These are phyloP conservation scores for Chelonus insularis DNA, from an alignment of 1,140 invertebrate species.

Conservation along the genomic window DNA sequence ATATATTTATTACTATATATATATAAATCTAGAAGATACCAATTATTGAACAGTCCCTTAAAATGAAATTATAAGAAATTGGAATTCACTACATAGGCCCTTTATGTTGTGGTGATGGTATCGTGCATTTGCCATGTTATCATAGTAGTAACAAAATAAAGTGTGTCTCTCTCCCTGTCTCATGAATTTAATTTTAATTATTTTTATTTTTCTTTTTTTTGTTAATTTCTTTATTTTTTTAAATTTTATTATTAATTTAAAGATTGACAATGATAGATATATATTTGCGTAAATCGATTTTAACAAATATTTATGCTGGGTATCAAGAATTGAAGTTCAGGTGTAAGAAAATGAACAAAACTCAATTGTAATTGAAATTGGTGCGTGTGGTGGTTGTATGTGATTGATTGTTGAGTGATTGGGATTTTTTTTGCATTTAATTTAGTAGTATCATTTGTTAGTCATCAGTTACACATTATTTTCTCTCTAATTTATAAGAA, in stretches of 20 bases:
- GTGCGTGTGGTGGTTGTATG: slow-evolving; percentile 49
- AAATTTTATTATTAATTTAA: not conserved
- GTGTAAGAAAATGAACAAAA: slow-evolving; percentile 53
- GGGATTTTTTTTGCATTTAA: slow-evolving; percentile 27
- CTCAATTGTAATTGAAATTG: slow-evolving; percentile 45
- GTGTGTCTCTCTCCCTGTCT: slow-evolving; percentile 33
- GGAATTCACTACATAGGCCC: slow-evolving; percentile 34
- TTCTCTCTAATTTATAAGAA: too few relatives aligned
- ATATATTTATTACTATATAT: too few relatives aligned
- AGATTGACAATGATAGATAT: not conserved
- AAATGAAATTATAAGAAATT: too few relatives aligned
- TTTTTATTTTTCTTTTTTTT: too few relatives aligned
- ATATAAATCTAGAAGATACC: too few relatives aligned
- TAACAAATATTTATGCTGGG: slow-evolving; percentile 21
- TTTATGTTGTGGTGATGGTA: slow-evolving; percentile 60
- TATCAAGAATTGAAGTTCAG: too few relatives aligned
- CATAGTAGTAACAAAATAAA: slow-evolving; percentile 45
- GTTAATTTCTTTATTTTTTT: slow-evolving; percentile 20
- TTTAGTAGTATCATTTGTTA: too few relatives aligned
- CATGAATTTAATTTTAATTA: slow-evolving; percentile 20
- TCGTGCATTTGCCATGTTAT: slow-evolving; percentile 60
- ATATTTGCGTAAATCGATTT: slow-evolving; percentile 15
- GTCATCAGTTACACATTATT: too few relatives aligned
- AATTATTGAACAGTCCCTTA: too few relatives aligned
- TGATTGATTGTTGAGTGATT: slow-evolving; percentile 45